Evolutionary conservation across 2,797 vertebrate genomes (phyloP).

Genomic region (Capromys pilorides): DNA sequence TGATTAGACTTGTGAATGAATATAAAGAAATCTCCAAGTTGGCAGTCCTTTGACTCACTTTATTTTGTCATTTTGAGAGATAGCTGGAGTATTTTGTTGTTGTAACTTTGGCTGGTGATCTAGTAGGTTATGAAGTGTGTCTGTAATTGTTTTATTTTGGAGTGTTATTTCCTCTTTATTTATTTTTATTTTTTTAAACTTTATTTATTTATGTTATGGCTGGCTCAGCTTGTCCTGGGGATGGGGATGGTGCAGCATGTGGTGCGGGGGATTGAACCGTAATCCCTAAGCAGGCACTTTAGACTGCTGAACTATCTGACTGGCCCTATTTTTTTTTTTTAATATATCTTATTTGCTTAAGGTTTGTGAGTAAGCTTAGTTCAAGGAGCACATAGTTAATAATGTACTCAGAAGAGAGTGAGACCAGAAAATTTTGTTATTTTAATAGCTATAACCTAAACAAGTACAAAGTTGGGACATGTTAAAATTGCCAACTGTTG

Average conservation of each 20-base stretch:
- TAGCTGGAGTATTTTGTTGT: not conserved
- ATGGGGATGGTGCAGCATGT: too few relatives aligned
- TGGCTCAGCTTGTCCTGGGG: too few relatives aligned
- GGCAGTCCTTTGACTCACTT: conserved; percentile 13
- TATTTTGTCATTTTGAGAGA: conserved; percentile 15
- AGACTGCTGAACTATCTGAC: too few relatives aligned
- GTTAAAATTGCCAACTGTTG: not conserved
- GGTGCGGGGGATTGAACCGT: too few relatives aligned
- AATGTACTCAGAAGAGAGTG: not conserved
- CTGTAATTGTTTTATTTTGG: conserved; percentile 52
- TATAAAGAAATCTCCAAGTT: not conserved
- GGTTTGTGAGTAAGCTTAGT: not conserved
- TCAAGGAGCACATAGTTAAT: conserved; percentile 17
- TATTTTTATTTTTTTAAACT: too few relatives aligned
- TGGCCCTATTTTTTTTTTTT: too few relatives aligned
- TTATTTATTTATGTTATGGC: too few relatives aligned
- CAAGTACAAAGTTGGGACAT: not conserved
- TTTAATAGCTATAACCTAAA: conserved; percentile 11
- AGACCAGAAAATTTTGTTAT: conserved; percentile 48
- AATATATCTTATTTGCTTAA: conserved; percentile 50
- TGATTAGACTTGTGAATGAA: not conserved
- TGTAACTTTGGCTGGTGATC: not conserved
- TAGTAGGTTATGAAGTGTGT: conserved; percentile 29
- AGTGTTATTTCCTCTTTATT: not conserved
- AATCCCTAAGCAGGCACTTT: too few relatives aligned